Conservation (phyloP, 1,140 invertebrate genomes). For the Aphelenchoides fujianensis region DNA sequence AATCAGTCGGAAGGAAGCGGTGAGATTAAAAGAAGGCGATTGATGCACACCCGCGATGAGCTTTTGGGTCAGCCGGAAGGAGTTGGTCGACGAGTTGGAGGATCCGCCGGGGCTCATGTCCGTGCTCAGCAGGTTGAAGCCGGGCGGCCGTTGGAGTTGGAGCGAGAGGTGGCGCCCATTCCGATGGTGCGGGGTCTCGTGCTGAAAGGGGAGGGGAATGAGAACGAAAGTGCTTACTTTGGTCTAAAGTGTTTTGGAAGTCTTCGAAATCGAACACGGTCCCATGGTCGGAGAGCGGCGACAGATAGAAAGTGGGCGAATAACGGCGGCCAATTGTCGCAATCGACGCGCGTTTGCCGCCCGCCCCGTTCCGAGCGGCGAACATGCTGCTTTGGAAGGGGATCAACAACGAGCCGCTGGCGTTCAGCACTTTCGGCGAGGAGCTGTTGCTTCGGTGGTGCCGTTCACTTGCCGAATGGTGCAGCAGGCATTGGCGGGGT, state of each 20-base stretch:
- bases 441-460: conserved; percentile 18
- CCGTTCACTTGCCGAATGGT: neutral
- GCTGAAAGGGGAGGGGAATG: too few species aligned
- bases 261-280: conserved; percentile 12
- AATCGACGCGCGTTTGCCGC: neutral
- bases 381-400: neutral
- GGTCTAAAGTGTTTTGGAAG: conserved; percentile 14
- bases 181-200: neutral
- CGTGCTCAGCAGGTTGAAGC: neutral
- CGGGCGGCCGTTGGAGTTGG: neutral
- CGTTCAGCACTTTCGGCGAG: neutral
- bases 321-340: neutral
- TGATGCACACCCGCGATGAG: neutral
- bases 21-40: neutral
- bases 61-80: conserved; percentile 3
- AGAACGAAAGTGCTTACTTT: neutral
- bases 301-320: conserved; percentile 1
- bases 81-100: neutral
- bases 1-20: neutral
- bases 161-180: neutral
- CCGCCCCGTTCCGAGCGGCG: neutral
- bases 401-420: neutral
- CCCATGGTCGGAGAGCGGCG: neutral
- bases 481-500: neutral
- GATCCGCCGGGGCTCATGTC: neutral